These are phyloP conservation scores for Zaprionus ornatus DNA, from an alignment of 1,140 invertebrate species.

Conservation along the genomic window DNA sequence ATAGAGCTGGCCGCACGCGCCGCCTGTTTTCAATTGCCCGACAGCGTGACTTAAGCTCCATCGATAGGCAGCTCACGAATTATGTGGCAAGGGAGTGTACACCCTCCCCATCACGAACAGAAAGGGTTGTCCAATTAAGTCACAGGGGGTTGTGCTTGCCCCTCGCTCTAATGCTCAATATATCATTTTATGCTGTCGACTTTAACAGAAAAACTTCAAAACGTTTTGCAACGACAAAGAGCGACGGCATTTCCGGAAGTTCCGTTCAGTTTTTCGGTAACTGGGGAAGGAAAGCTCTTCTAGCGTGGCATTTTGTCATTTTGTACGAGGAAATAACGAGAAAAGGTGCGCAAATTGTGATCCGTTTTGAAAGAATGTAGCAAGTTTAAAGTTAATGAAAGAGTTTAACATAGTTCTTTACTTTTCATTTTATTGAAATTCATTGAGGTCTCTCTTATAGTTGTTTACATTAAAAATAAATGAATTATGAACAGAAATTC, in stretches of 20 bases:
- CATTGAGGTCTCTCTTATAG: too few species aligned
- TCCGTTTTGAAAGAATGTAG: too few species aligned
- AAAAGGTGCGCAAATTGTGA: not conserved
- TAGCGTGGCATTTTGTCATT: not conserved
- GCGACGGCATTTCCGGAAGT: not conserved
- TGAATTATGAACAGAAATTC: not conserved
- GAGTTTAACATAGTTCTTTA: not conserved
- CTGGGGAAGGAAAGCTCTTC: not conserved
- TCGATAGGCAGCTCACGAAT: conserved; percentile 68
- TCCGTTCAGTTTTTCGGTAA: not conserved
- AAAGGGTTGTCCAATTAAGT: conserved; percentile 11
- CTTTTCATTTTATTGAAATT: too few species aligned
- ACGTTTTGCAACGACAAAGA: conserved; percentile 11
- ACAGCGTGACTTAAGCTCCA: conserved; percentile 45
- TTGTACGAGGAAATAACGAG: not conserved
- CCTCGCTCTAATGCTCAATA: conserved; percentile 5
- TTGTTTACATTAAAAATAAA: too few species aligned
- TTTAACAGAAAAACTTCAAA: conserved; percentile 33
- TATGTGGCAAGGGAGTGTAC: not conserved
- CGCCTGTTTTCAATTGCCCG: conserved; percentile 59
- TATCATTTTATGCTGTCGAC: conserved; percentile 23
- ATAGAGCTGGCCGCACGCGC: conserved; percentile 59
- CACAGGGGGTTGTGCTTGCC: not conserved
- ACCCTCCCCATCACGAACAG: not conserved
- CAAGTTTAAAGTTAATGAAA: too few species aligned